Conservation (phyloP, 2,888 invertebrate species). For the Tetanocera ferruginea region DNA sequence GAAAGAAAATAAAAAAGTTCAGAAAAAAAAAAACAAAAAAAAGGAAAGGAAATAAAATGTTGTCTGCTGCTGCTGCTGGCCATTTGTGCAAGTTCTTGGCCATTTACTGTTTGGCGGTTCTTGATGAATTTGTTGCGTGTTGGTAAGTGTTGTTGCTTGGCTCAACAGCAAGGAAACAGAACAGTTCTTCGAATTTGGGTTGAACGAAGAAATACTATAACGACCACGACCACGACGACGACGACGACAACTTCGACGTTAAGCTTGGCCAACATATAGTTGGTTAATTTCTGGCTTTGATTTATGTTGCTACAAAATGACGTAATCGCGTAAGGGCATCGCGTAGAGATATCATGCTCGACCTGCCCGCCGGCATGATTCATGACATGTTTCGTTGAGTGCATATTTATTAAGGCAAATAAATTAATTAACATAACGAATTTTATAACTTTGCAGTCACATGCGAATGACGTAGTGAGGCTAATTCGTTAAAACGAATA, state of each 20-base stretch:
- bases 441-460: neutral
- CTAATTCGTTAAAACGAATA: too few species aligned
- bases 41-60: neutral
- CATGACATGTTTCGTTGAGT: constrained; percentile 18
- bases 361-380: constrained; percentile 17
- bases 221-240: neutral
- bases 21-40: neutral
- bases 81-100: neutral
- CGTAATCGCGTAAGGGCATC: constrained; percentile 13
- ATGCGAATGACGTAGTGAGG: neutral
- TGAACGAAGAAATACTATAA: neutral
- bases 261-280: neutral
- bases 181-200: constrained; percentile 2
- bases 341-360: neutral
- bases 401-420: constrained; percentile 9
- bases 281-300: neutral
- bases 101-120: neutral
- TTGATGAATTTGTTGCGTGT: constrained; percentile 9
- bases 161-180: neutral
- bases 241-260: neutral
- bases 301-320: constrained; percentile 12
- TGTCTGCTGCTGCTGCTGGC: neutral
- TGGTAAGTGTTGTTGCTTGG: neutral
- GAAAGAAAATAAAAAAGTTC: neutral
- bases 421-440: constrained; percentile 14